A percentile compares a stretch with the other conserved stretches of the same genome.
These are phyloP conservation scores for Nymphalis polychloros DNA, from an alignment of 2,888 invertebrate genomes.

Conservation along the genomic window DNA sequence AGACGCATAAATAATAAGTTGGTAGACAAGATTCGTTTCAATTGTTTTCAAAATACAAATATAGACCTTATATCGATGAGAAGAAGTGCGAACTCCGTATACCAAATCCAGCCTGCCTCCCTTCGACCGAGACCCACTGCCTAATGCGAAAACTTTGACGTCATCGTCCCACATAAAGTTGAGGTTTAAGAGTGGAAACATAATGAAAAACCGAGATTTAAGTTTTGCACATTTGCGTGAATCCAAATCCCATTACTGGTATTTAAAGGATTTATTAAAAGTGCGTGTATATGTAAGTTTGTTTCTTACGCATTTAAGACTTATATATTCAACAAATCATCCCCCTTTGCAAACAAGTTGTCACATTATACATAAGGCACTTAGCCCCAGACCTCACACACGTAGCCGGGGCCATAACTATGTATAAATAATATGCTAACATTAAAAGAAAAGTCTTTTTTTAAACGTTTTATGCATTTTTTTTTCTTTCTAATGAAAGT, in stretches of 20 bases:
- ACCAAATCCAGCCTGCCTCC: conserved; percentile 34
- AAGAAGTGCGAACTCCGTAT: conserved; percentile 48
- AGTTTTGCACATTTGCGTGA: conserved; percentile 3
- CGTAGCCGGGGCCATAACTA: too few relatives aligned
- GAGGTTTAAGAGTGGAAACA: conserved; percentile 16
- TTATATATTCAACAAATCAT: too few relatives aligned
- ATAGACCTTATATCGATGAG: conserved; percentile 44
- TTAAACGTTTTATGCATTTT: too few relatives aligned
- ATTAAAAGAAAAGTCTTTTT: too few relatives aligned
- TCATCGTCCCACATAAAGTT: conserved; percentile 50
- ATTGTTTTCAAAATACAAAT: conserved; percentile 51
- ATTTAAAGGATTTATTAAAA: too few relatives aligned
- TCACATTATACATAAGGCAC: too few relatives aligned
- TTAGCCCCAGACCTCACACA: too few relatives aligned
- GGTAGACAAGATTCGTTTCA: conserved; percentile 55
- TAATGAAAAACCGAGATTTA: conserved; percentile 5
- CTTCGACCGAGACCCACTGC: conserved; percentile 72
- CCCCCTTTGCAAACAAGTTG: too few relatives aligned
- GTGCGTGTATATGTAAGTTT: too few relatives aligned
- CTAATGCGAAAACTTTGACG: conserved; percentile 76
- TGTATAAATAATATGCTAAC: too few relatives aligned
- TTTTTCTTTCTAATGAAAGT: too few relatives aligned
- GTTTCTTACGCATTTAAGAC: too few relatives aligned
- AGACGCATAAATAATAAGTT: conserved; percentile 32
- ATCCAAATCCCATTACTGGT: background rate